phyloP scores from a whole-genome alignment of 1,140 invertebrate genomes.

The Nilaparvata lugens region DNA sequence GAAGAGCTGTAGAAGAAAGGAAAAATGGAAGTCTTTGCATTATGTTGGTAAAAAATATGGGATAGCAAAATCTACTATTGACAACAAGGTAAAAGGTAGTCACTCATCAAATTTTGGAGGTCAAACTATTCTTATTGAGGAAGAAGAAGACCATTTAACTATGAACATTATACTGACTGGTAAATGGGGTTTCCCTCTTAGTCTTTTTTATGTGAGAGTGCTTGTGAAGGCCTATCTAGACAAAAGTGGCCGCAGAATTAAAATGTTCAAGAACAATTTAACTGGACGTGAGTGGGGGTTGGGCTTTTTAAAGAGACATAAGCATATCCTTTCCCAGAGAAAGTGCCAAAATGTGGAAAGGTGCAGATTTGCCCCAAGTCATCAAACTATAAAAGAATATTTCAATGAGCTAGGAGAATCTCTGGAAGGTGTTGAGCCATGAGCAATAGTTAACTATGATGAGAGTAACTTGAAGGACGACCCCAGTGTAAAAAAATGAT shows the following conservation, averaged over 20 bases:
- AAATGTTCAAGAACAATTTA: constrained; percentile 27
- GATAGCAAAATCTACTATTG: too few relatives aligned
- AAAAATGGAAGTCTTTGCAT: constrained; percentile 34
- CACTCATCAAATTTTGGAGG: too few relatives aligned
- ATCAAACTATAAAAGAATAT: constrained; percentile 24
- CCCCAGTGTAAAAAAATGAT: constrained; percentile 28
- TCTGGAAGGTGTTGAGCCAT: constrained; percentile 23
- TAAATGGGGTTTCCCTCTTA: too few relatives aligned
- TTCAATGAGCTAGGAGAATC: constrained; percentile 19
- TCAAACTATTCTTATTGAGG: too few relatives aligned
- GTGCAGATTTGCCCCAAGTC: constrained; percentile 19
- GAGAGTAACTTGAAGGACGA: constrained; percentile 32
- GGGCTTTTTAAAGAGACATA: constrained; percentile 28
- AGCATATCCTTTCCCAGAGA: constrained; percentile 23
- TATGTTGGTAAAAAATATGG: too few relatives aligned
- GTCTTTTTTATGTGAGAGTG: too few relatives aligned
- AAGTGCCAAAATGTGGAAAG: constrained; percentile 31
- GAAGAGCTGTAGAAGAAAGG: constrained; percentile 15
- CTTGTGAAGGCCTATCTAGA: too few relatives aligned
- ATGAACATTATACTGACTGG: too few relatives aligned
- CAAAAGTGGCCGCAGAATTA: too few relatives aligned
- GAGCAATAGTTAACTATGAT: constrained; percentile 33
- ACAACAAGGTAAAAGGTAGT: too few relatives aligned
- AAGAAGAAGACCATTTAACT: too few relatives aligned
- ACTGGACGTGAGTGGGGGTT: constrained; percentile 26